Percentiles rank a stretch among this genome's conserved stretches.
Conservation (phyloP, 2,888 invertebrate species). For the Pseudolycoriella hygida region DNA sequence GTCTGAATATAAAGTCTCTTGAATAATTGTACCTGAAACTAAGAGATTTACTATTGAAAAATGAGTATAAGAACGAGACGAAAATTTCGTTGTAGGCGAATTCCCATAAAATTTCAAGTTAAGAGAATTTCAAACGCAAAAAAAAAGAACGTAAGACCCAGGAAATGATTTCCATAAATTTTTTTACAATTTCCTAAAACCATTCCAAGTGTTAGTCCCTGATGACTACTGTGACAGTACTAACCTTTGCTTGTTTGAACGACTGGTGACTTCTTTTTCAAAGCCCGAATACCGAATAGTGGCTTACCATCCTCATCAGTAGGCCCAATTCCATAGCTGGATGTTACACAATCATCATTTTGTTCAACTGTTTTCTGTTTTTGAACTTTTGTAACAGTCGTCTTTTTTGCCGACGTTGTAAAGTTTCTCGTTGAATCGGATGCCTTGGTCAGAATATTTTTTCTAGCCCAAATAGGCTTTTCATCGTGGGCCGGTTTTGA, state of each 20-base stretch:
- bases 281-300: conserved; percentile 59
- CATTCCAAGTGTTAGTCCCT: no score
- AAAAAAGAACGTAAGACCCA: no score
- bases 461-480: conserved; percentile 44
- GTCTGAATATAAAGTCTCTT: conserved; percentile 47
- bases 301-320: conserved; percentile 64
- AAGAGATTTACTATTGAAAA: conserved; percentile 45
- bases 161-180: no score
- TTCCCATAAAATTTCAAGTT: no score
- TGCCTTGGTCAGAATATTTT: conserved; percentile 38
- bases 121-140: no score
- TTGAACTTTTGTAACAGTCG: conserved; percentile 24
- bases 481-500: conserved; percentile 27
- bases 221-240: no score
- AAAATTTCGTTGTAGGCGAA: no score
- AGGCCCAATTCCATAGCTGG: conserved; percentile 69
- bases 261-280: conserved; percentile 38
- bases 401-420: conserved; percentile 28
- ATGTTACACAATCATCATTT: conserved; percentile 44
- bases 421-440: conserved; percentile 27
- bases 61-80: no score
- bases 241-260: conserved; percentile 47
- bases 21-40: conserved; percentile 57
- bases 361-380: conserved; percentile 6
- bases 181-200: no score